A percentile compares a stretch with the other conserved stretches of the same genome.
phyloP scores from a whole-genome alignment of 2,888 invertebrate species.

The Plebejus argus region DNA sequence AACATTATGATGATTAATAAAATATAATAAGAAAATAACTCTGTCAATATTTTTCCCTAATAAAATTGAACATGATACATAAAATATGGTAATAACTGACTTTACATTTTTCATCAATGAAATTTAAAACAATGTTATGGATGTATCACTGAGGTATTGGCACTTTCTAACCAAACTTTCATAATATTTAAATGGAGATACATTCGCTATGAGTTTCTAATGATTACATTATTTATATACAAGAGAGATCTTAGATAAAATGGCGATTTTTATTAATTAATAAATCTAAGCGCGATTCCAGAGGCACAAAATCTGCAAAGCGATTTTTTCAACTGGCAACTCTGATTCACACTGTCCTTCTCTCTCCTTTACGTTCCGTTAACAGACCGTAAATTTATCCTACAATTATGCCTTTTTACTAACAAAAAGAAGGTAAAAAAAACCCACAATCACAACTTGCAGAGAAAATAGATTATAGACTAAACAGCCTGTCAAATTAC shows the following conservation, averaged over 20 bases:
- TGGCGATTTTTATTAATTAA: conserved; percentile 47
- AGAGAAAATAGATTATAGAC: no score
- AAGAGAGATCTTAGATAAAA: conserved; percentile 68
- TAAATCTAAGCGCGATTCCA: conserved; percentile 7
- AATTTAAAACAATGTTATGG: background rate
- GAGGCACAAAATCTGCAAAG: conserved; percentile 66
- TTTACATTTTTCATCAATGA: background rate
- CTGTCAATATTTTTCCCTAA: background rate
- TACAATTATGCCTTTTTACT: no score
- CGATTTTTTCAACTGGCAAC: conserved; percentile 40
- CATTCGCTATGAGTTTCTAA: conserved; percentile 16
- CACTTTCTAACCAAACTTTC: background rate
- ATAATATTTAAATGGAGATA: background rate
- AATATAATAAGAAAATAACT: background rate
- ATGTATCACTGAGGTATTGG: background rate
- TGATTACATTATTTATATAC: conserved; percentile 55
- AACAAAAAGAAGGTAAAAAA: no score
- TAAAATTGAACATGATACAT: background rate
- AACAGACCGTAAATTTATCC: no score
- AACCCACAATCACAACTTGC: no score
- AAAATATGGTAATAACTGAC: background rate
- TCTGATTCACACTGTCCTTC: background rate
- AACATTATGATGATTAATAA: background rate
- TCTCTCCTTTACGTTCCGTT: no score
- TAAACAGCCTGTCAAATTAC: no score